Percentiles rank a stretch among this genome's conserved stretches.
Conservation (phyloP, 2,888 invertebrate species). For the Heliconius ismenius region DNA sequence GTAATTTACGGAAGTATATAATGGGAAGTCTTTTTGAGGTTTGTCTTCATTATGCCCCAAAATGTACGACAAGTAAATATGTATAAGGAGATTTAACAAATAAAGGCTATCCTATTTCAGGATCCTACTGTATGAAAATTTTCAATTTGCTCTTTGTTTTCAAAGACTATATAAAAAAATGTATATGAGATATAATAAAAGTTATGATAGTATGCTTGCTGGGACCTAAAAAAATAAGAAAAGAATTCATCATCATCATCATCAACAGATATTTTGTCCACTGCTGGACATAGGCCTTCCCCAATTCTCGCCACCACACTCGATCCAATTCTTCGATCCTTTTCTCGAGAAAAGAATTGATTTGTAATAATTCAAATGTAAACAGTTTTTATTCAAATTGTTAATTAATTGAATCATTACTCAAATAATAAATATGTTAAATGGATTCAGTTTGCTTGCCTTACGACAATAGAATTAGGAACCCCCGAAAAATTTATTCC, state of each 20-base stretch:
- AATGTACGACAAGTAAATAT: conserved; percentile 3
- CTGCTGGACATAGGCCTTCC: no score
- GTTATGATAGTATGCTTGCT: background rate
- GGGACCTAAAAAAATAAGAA: no score
- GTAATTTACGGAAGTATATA: conserved; percentile 8
- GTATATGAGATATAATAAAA: background rate
- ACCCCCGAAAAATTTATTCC: background rate
- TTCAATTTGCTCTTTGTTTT: background rate
- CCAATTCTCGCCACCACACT: no score
- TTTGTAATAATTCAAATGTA: background rate
- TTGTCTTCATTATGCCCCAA: background rate
- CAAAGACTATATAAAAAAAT: background rate
- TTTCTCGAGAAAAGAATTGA: background rate
- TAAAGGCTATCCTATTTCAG: background rate
- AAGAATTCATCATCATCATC: background rate
- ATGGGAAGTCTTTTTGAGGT: background rate
- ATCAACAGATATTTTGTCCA: no score
- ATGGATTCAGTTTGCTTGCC: background rate
- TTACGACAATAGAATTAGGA: background rate
- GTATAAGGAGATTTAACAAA: background rate
- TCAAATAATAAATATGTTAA: background rate
- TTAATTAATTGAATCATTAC: background rate
- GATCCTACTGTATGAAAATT: conserved; percentile 13
- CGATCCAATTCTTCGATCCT: no score
- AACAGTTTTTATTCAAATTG: background rate